Evolutionary conservation across 1,140 invertebrate species (phyloP).

Genomic region (Eueides isabella): DNA sequence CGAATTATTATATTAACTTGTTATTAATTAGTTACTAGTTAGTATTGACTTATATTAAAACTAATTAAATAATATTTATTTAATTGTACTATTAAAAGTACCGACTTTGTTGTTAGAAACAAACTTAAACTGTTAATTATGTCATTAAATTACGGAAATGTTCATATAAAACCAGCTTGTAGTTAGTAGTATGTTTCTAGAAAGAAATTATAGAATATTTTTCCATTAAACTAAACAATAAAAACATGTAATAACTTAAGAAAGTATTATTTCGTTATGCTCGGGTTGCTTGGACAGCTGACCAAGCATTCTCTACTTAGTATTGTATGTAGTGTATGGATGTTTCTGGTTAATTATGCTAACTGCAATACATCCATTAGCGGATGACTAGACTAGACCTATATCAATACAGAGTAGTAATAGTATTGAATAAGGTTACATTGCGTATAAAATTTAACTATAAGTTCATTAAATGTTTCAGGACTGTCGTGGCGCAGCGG

Average conservation of each 20-base stretch:
- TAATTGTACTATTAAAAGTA: no score
- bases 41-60: no score
- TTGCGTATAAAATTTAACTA: no score
- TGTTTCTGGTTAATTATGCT: background rate
- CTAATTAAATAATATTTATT: no score
- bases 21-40: background rate
- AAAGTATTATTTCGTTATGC: background rate
- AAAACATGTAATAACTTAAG: background rate
- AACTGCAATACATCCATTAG: conserved; percentile 51
- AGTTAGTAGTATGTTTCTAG: no score
- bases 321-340: background rate
- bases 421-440: background rate
- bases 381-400: no score
- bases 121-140: no score
- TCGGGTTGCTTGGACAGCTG: background rate
- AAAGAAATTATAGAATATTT: background rate
- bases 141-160: no score
- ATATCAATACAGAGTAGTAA: conserved; percentile 57
- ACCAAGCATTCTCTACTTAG: background rate
- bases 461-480: no score
- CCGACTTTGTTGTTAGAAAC: no score
- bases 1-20: background rate
- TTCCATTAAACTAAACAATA: background rate
- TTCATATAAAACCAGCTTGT: no score
- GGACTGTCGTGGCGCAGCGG: no score